These are phyloP conservation scores for Colostygia pectinataria DNA, from an alignment of 2,888 invertebrate species.

Conservation along the genomic window DNA sequence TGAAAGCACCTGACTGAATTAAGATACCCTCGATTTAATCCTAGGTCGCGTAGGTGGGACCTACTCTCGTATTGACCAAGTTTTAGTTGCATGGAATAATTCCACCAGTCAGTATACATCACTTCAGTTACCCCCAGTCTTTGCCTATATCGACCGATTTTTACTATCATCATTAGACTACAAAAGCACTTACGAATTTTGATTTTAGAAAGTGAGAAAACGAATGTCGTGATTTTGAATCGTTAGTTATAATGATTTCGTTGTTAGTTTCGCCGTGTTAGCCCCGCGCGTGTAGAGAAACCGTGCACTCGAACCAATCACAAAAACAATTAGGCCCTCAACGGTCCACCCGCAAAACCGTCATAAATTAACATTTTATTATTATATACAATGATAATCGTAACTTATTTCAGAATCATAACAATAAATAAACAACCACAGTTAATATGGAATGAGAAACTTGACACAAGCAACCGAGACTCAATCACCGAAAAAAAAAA, in stretches of 20 bases:
- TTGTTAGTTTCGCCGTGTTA: conserved; percentile 31
- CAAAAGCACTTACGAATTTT: conserved; percentile 39
- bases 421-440: conserved; percentile 49
- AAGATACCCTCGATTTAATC: conserved; percentile 25
- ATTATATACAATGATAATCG: conserved; percentile 41
- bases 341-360: conserved; percentile 36
- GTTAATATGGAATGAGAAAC: conserved; percentile 48
- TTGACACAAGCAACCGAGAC: conserved; percentile 27
- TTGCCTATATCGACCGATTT: conserved; percentile 37
- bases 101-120: conserved; percentile 21
- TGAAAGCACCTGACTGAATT: conserved; percentile 54
- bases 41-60: conserved; percentile 13
- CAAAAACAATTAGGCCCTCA: conserved; percentile 41
- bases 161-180: conserved; percentile 33
- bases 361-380: conserved; percentile 45
- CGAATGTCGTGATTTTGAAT: conserved; percentile 15
- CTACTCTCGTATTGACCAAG: conserved; percentile 10
- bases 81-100: conserved; percentile 1
- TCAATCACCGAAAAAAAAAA: neutral
- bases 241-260: conserved; percentile 29
- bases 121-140: conserved; percentile 31
- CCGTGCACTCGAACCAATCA: conserved; percentile 5
- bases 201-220: conserved; percentile 15
- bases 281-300: conserved; percentile 16
- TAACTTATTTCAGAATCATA: conserved; percentile 37